A percentile compares a stretch with the other conserved stretches of the same genome.
phyloP scores from a whole-genome alignment of 2,113 vertebrate species.

The Candoia aspera region DNA sequence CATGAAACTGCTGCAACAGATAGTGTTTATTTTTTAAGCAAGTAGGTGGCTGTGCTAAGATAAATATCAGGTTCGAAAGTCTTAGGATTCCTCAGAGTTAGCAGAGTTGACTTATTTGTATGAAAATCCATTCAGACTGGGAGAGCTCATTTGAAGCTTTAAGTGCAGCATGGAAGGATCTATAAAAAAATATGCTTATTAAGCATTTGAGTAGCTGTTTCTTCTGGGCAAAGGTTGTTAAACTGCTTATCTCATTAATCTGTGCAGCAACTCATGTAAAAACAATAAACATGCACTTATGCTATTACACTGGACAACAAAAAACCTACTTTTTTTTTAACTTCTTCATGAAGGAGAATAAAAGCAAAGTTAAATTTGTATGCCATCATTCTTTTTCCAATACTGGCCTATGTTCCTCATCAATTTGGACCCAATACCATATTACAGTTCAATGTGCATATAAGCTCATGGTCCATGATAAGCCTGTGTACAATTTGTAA shows the following conservation, averaged over 20 bases:
- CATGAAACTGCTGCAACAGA: not conserved
- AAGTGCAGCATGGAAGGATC: slow-evolving; percentile 38
- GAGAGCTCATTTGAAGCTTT: slow-evolving; percentile 26
- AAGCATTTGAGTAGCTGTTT: not conserved
- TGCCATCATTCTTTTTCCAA: not conserved
- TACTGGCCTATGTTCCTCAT: not conserved
- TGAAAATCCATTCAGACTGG: slow-evolving; percentile 30
- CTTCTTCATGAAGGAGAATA: not conserved
- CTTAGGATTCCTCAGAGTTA: slow-evolving; percentile 24
- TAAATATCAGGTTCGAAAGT: slow-evolving; percentile 1
- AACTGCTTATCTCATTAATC: slow-evolving; percentile 1
- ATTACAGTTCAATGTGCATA: not conserved
- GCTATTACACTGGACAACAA: too few relatives aligned
- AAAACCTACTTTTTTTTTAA: not conserved
- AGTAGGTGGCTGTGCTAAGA: not conserved
- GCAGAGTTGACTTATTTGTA: slow-evolving; percentile 15
- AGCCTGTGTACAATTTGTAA: not conserved
- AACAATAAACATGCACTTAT: not conserved
- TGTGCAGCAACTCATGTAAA: not conserved
- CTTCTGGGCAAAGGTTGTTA: not conserved
- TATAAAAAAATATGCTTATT: slow-evolving; percentile 37
- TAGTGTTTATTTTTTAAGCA: not conserved
- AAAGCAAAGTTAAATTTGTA: not conserved
- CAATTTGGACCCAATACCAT: not conserved
- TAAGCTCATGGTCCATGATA: not conserved